phyloP scores from a whole-genome alignment of 2,888 invertebrate genomes.

The Diadegma fenestrale region DNA sequence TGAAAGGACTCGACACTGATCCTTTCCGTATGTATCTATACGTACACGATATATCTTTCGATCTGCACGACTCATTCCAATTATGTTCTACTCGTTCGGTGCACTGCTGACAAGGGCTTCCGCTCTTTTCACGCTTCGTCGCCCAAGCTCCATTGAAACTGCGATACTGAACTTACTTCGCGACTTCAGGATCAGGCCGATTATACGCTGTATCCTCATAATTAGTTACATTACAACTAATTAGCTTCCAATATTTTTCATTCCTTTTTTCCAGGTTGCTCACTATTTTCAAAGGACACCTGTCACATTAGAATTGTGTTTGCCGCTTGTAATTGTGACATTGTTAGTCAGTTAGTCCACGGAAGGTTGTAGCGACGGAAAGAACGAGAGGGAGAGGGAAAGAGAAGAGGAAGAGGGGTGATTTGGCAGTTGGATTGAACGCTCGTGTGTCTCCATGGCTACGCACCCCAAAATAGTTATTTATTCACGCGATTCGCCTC shows the following conservation, averaged over 20 bases:
- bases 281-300: not conserved
- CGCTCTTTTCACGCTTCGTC: conserved; percentile 55
- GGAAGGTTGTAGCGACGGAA: conserved; percentile 62
- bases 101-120: conserved; percentile 49
- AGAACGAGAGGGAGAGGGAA: not conserved
- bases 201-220: not conserved
- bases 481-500: conserved; percentile 81
- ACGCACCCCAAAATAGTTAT: conserved; percentile 81
- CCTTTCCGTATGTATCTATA: conserved; percentile 20
- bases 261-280: not conserved
- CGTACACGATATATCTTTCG: conserved; percentile 4
- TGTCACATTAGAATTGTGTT: not conserved
- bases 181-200: conserved; percentile 14
- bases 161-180: conserved; percentile 1
- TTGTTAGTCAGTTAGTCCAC: conserved; percentile 69
- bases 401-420: conserved; percentile 18
- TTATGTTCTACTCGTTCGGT: conserved; percentile 36
- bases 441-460: conserved; percentile 76
- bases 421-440: conserved; percentile 45
- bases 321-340: conserved; percentile 64
- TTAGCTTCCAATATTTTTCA: not conserved
- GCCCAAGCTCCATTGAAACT: conserved; percentile 5
- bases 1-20: conserved; percentile 44
- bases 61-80: conserved; percentile 37
- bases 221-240: not conserved